Evolutionary conservation across 2,113 vertebrate species (phyloP), one percentile per base, ranked within the genome.

Genomic region (Microtus montanus): DNA sequence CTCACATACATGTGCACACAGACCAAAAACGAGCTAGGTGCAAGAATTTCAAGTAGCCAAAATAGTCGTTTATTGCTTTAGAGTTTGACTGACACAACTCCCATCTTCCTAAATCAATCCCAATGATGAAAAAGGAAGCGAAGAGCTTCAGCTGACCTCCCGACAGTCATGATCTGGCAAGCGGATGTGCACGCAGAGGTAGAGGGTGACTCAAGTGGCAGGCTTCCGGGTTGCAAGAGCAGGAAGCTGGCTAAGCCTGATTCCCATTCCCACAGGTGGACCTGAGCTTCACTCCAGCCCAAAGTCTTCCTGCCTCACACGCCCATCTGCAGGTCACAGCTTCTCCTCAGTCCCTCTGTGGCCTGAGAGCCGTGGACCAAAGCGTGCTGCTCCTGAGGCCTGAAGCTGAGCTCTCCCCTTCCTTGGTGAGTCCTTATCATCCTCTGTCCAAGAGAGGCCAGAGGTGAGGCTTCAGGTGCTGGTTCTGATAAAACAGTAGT

Each of bases 291-390:
- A 98, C 90, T 44, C 97, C 98, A 0, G 0, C 95, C 0, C 97
- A 98, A 77, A 98, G 96, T 24, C 98, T 99, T 47, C 99, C 99
- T 1, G 98, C 98, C 92, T 99, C 98, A 0, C 4, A 91, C 0
- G 95, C 94, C 92, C 96, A 0, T 33, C 95, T 99, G 92, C 96
- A 47, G 20, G 28, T 99, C 64, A 96, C 87, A 0, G 98, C 99
- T 26, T 96, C 98, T 9, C 98, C 99, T 30, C 92, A 98, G 49
- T 99, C 99, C 26, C 96, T 99, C 11, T 99, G 99, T n/a, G 99
- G 98, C 3, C 75, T 99, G 83, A 98, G 98, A 1, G 98, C 98
- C 0, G 97, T 99, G 2, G 99, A 99, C 95, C 95, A 98, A 92
- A 99, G 99, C 0, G 97, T 99, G 61, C 97, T 99, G 49, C 98